Conservation (phyloP, 2,888 invertebrate genomes). For the Parapristionchus giblindavisi region DNA sequence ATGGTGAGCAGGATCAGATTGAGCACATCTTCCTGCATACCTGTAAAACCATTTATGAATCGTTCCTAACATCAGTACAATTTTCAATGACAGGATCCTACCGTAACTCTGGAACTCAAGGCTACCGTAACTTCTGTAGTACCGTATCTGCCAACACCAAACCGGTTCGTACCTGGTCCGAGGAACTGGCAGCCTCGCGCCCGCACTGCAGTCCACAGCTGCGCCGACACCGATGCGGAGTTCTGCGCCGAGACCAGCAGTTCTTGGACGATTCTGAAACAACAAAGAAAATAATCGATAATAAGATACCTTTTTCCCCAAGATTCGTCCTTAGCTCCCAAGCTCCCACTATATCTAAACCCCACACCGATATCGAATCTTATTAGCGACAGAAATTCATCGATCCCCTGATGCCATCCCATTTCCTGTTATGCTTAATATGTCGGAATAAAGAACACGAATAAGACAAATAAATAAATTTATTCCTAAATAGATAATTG, state of each 20-base stretch:
- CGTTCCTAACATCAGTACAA: neutral
- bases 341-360: too few species aligned
- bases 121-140: neutral
- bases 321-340: too few species aligned
- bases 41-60: slow-evolving; percentile 71
- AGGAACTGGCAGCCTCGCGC: slow-evolving; percentile 97
- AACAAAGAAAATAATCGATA: too few species aligned
- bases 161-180: slow-evolving; percentile 81
- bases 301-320: too few species aligned
- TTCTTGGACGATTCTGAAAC: slow-evolving; percentile 49
- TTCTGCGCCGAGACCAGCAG: slow-evolving; percentile 93
- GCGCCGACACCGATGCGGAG: slow-evolving; percentile 86
- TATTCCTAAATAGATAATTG: too few species aligned
- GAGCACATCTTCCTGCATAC: slow-evolving; percentile 98
- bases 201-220: slow-evolving; percentile 95
- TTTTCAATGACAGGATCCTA: neutral
- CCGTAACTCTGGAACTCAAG: neutral
- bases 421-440: too few species aligned
- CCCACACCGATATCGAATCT: too few species aligned
- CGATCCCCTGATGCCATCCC: too few species aligned
- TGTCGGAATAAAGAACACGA: too few species aligned
- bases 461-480: too few species aligned
- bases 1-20: slow-evolving; percentile 86
- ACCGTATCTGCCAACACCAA: too few species aligned
- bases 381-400: too few species aligned